A percentile compares a stretch with the other conserved stretches of the same genome.
phyloP scores from a whole-genome alignment of 1,140 invertebrate genomes.

The Semibalanus balanoides region DNA sequence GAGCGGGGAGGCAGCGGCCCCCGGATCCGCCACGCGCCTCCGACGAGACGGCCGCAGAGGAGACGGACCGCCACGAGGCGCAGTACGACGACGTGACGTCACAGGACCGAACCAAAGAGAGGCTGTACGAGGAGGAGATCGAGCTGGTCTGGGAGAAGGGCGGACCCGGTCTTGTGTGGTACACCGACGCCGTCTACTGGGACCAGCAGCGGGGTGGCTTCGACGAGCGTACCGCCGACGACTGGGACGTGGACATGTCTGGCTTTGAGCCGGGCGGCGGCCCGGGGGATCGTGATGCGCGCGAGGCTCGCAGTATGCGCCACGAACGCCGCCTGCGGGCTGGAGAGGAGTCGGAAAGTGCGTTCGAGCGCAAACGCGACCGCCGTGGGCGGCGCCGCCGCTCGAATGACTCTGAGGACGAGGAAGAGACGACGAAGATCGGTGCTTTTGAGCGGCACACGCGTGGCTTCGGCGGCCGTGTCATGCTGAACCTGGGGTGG shows the following conservation, averaged over 20 bases:
- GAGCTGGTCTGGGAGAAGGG: slow-evolving; percentile 48
- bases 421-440: background rate
- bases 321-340: background rate
- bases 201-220: slow-evolving; percentile 38
- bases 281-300: background rate
- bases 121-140: slow-evolving; percentile 42
- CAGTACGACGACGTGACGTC: slow-evolving; percentile 41
- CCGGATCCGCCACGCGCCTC: background rate
- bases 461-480: slow-evolving; percentile 34
- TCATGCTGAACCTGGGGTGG: slow-evolving; percentile 42
- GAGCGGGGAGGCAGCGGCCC: background rate
- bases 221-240: slow-evolving; percentile 43
- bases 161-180: slow-evolving; percentile 44
- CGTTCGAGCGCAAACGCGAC: slow-evolving; percentile 28
- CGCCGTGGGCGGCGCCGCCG: background rate
- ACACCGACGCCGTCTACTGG: slow-evolving; percentile 46
- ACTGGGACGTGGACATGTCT: slow-evolving; percentile 46
- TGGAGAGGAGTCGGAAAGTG: slow-evolving; percentile 26
- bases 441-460: slow-evolving; percentile 34
- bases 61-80: slow-evolving; percentile 41
- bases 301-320: background rate
- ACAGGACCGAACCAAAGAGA: slow-evolving; percentile 27
- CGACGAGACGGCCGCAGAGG: slow-evolving; percentile 27
- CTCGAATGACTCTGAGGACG: background rate
- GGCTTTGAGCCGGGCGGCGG: slow-evolving; percentile 36